These are phyloP conservation scores for Druon quercuslanigerum DNA, from an alignment of 1,140 invertebrate genomes.

Conservation along the genomic window DNA sequence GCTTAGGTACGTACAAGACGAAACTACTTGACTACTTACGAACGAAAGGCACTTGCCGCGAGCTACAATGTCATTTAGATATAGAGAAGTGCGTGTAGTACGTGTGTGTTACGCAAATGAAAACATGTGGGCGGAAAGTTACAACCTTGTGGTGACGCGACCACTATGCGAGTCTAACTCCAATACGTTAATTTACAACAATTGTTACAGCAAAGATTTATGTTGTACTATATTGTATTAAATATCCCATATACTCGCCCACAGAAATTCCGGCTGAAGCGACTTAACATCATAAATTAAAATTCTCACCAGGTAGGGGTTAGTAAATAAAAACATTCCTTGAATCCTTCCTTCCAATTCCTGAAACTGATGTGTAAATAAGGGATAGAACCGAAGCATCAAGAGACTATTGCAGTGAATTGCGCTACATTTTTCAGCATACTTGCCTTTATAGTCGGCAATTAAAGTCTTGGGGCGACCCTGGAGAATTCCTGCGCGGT, in stretches of 20 bases:
- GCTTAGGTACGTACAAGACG: neutral
- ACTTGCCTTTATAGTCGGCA: neutral
- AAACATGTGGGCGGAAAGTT: slow-evolving; percentile 24
- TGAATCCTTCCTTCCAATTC: neutral
- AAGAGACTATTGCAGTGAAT: neutral
- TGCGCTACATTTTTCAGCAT: neutral
- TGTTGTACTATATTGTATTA: neutral
- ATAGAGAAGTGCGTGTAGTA: slow-evolving; percentile 3
- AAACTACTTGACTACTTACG: neutral
- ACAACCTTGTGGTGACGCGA: slow-evolving; percentile 24
- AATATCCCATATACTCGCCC: neutral
- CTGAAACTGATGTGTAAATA: no score
- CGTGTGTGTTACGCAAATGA: slow-evolving; percentile 20
- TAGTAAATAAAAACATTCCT: neutral
- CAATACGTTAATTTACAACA: slow-evolving; percentile 4
- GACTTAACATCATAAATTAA: no score
- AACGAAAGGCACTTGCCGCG: neutral
- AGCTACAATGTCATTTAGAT: neutral
- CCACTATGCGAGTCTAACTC: neutral
- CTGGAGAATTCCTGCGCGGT: slow-evolving; percentile 10
- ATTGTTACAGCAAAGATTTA: slow-evolving; percentile 18
- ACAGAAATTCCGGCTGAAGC: neutral
- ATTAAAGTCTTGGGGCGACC: neutral
- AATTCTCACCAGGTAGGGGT: neutral
- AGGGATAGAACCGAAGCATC: no score